A percentile compares a stretch with the other conserved stretches of the same genome.
These are phyloP conservation scores for Dendrolimus kikuchii DNA, from an alignment of 1,140 invertebrate species.

Conservation along the genomic window DNA sequence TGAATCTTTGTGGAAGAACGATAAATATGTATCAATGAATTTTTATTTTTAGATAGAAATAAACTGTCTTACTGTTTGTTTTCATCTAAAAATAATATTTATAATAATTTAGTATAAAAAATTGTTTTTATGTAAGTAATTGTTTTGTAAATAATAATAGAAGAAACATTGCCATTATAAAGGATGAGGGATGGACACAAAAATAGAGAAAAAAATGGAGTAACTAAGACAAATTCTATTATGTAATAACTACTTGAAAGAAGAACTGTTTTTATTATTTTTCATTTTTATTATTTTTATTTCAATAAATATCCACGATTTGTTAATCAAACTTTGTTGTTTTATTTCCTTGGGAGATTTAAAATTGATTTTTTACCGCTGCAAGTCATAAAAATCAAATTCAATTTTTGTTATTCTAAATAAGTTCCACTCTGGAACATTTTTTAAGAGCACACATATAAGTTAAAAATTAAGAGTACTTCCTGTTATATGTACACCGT, in stretches of 20 bases:
- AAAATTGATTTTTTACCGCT: background rate
- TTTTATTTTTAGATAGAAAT: no score
- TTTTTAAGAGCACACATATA: no score
- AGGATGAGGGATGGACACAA: slow-evolving; percentile 45
- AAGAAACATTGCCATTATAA: slow-evolving; percentile 4
- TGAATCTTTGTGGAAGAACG: no score
- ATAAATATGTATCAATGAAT: no score
- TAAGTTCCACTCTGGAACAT: no score
- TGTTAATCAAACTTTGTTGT: slow-evolving; percentile 62
- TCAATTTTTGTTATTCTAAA: no score
- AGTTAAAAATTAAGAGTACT: no score
- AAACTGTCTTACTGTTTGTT: no score
- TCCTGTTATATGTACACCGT: no score
- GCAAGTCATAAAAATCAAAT: no score
- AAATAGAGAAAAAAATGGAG: slow-evolving; percentile 49
- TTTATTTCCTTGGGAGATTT: slow-evolving; percentile 22
- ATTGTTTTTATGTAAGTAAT: background rate
- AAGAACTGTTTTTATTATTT: slow-evolving; percentile 72
- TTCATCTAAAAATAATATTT: no score
- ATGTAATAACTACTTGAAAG: slow-evolving; percentile 65
- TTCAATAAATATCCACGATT: slow-evolving; percentile 72
- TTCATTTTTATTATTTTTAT: slow-evolving; percentile 73
- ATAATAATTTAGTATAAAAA: background rate
- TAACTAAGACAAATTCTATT: slow-evolving; percentile 68
- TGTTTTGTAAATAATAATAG: slow-evolving; percentile 3